A percentile compares a stretch with the other conserved stretches of the same genome.
Evolutionary conservation across 2,113 vertebrate genomes (phyloP).

Genomic region (Notarius quadriscutis): DNA sequence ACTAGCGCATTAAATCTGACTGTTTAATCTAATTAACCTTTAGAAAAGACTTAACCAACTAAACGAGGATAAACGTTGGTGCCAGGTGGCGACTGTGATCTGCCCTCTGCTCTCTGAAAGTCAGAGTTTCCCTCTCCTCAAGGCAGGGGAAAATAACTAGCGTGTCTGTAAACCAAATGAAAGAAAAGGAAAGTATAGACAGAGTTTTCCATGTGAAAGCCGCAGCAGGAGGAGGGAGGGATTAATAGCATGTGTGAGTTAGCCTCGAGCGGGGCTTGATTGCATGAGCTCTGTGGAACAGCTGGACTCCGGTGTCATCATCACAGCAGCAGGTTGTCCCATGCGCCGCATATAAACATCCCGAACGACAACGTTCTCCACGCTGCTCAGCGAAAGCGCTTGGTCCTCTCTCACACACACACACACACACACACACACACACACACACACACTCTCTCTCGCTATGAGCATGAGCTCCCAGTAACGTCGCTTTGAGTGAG

Average conservation of each 20-base stretch:
- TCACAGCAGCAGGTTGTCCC: slow-evolving; percentile 39
- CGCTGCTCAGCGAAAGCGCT: slow-evolving; percentile 13
- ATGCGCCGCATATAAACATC: slow-evolving; percentile 28
- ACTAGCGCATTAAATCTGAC: background rate
- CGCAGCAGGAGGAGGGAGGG: background rate
- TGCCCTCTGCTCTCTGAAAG: slow-evolving; percentile 15
- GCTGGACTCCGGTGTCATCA: slow-evolving; percentile 31
- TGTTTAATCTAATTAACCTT: background rate
- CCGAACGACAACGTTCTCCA: background rate
- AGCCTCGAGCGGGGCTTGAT: slow-evolving; percentile 36
- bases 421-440: slow-evolving; percentile 33
- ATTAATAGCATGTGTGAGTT: slow-evolving; percentile 36
- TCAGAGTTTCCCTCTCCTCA: slow-evolving; percentile 45
- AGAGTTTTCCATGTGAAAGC: slow-evolving; percentile 46
- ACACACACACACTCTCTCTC: slow-evolving; percentile 27
- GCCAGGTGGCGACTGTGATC: slow-evolving; percentile 48
- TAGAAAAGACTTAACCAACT: background rate
- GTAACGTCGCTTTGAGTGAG: slow-evolving; percentile 32
- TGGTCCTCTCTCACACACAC: slow-evolving; percentile 28
- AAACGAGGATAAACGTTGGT: background rate
- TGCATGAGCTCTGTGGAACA: slow-evolving; percentile 36
- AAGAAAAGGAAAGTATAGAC: slow-evolving; percentile 39
- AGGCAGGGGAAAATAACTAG: slow-evolving; percentile 42
- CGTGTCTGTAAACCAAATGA: slow-evolving; percentile 47
- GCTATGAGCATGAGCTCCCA: slow-evolving; percentile 10